Conservation (phyloP, 1,140 invertebrate genomes). For the Branchinecta lynchi region DNA sequence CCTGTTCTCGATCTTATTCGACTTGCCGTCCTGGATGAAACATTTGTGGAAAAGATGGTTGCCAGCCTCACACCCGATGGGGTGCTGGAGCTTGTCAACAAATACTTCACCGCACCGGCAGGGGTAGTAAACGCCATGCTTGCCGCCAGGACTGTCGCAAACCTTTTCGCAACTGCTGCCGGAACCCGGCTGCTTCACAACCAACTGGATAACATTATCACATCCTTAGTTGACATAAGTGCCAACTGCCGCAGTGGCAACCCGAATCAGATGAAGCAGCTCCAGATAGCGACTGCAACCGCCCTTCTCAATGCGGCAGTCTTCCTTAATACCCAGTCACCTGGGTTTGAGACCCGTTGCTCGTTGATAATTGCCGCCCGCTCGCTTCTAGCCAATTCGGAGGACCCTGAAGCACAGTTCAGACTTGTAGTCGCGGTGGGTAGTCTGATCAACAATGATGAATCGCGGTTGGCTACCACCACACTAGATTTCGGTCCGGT, state of each 20-base stretch:
- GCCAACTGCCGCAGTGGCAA: neutral
- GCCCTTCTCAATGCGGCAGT: slow-evolving; percentile 54
- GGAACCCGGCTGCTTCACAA: slow-evolving; percentile 13
- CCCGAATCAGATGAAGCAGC: slow-evolving; percentile 28
- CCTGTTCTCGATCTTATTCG: slow-evolving; percentile 70
- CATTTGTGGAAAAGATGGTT: slow-evolving; percentile 39
- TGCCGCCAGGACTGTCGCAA: slow-evolving; percentile 52
- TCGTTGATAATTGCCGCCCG: neutral
- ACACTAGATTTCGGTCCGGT: neutral
- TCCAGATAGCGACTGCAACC: slow-evolving; percentile 57
- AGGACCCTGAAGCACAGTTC: neutral
- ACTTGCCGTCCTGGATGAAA: slow-evolving; percentile 49
- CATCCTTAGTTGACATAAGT: slow-evolving; percentile 16
- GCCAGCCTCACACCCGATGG: slow-evolving; percentile 20
- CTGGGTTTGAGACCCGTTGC: neutral
- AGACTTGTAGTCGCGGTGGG: neutral
- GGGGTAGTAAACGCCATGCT: slow-evolving; percentile 51
- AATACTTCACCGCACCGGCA: slow-evolving; percentile 28
- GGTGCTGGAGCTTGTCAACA: slow-evolving; percentile 26
- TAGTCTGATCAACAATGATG: neutral
- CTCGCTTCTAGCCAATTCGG: neutral
- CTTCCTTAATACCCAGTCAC: neutral
- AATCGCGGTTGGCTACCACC: neutral
- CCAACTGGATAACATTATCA: slow-evolving; percentile 20
- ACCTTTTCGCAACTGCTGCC: slow-evolving; percentile 46